These are phyloP conservation scores for Sycobia sp. DNA, from an alignment of 1,140 invertebrate species.

Conservation along the genomic window DNA sequence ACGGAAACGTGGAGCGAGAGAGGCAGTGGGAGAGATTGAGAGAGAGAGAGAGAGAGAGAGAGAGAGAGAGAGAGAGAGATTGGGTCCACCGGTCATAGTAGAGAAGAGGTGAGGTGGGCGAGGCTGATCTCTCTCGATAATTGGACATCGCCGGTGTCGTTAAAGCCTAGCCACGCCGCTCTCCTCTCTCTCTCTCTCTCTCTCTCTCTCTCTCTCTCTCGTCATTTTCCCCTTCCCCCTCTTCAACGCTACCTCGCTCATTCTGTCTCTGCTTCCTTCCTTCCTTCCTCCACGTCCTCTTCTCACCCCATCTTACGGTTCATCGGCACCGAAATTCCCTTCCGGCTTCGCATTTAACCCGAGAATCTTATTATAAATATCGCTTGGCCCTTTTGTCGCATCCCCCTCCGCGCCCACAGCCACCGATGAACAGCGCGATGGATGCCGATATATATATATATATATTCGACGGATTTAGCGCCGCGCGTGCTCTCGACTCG, in stretches of 20 bases:
- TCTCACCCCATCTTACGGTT: conserved; percentile 13
- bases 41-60: too few relatives aligned
- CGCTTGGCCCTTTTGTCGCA: background rate
- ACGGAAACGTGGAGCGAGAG: background rate
- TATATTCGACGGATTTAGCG: too few relatives aligned
- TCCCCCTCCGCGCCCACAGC: background rate
- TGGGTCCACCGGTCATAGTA: too few relatives aligned
- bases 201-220: too few relatives aligned
- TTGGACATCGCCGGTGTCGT: background rate
- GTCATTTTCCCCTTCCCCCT: too few relatives aligned
- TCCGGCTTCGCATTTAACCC: conserved; percentile 25
- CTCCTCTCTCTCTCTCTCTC: background rate
- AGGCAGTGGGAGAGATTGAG: too few relatives aligned
- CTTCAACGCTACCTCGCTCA: too few relatives aligned
- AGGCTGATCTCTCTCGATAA: background rate
- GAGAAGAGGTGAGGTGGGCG: background rate
- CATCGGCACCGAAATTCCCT: conserved; percentile 12
- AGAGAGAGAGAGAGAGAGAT: too few relatives aligned
- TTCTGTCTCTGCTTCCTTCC: background rate
- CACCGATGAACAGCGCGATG: too few relatives aligned
- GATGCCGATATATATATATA: too few relatives aligned
- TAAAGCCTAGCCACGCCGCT: background rate
- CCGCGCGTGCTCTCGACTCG: too few relatives aligned
- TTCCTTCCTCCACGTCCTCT: too few relatives aligned
- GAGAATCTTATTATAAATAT: conserved; percentile 5